phyloP scores from a whole-genome alignment of 2,113 vertebrate species.

The Pleuronectes platessa region DNA sequence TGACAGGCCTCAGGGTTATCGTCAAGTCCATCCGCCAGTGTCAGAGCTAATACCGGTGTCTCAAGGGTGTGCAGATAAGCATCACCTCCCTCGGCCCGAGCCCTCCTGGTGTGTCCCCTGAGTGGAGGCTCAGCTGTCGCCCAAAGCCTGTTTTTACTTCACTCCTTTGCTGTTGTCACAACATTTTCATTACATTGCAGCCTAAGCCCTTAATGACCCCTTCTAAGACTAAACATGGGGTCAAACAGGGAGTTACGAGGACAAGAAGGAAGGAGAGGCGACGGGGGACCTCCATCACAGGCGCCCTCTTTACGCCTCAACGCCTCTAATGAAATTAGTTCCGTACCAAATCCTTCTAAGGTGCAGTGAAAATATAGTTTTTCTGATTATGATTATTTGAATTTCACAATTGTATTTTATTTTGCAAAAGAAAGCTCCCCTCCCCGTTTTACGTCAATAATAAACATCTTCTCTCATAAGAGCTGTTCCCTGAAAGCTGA shows the following conservation, averaged over 20 bases:
- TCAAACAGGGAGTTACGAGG: conserved; percentile 67
- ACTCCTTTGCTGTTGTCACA: conserved; percentile 73
- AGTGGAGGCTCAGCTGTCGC: conserved; percentile 70
- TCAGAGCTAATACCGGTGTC: conserved; percentile 75
- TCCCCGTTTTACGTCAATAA: neutral
- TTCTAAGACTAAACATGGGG: conserved; percentile 73
- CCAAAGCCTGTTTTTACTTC: conserved; percentile 73
- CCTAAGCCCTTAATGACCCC: conserved; percentile 74
- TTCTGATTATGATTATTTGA: neutral
- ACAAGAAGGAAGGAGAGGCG: conserved; percentile 39
- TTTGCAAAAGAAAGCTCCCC: neutral
- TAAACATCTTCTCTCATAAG: neutral
- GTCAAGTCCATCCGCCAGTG: conserved; percentile 72
- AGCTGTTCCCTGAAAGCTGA: conserved; percentile 20
- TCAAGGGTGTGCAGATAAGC: conserved; percentile 74
- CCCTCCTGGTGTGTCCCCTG: conserved; percentile 49
- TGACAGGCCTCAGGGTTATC: conserved; percentile 70
- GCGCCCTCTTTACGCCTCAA: neutral
- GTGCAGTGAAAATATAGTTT: neutral
- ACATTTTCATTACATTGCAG: conserved; percentile 80
- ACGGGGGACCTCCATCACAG: conserved; percentile 21
- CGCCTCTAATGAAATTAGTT: conserved; percentile 5
- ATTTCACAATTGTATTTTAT: neutral
- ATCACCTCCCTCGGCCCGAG: conserved; percentile 69
- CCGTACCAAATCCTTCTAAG: neutral